phyloP scores from a whole-genome alignment of 2,797 vertebrate genomes.

The Odontamblyopus rebecca region DNA sequence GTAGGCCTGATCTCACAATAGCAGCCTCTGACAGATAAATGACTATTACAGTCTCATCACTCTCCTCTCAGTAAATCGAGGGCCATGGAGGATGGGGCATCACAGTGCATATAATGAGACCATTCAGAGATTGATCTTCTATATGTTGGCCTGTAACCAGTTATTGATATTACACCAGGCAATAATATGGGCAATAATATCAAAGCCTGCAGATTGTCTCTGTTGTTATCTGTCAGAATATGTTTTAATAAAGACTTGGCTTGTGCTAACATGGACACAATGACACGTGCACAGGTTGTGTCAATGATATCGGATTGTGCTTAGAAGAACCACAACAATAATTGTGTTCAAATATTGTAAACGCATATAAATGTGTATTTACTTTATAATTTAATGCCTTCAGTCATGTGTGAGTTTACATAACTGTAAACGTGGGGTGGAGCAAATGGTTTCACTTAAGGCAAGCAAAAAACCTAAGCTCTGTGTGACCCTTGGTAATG shows the following conservation, averaged over 20 bases:
- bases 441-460: conserved; percentile 42
- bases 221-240: conserved; percentile 33
- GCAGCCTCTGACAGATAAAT: conserved; percentile 46
- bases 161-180: conserved; percentile 43
- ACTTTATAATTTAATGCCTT: not conserved
- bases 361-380: not conserved
- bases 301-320: not conserved
- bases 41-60: conserved; percentile 42
- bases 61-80: conserved; percentile 39
- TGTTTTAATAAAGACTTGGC: conserved; percentile 16
- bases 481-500: conserved; percentile 16
- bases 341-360: not conserved
- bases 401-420: conserved; percentile 23
- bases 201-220: conserved; percentile 25
- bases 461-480: conserved; percentile 34
- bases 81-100: conserved; percentile 35
- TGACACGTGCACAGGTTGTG: not conserved
- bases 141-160: conserved; percentile 34
- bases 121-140: conserved; percentile 58
- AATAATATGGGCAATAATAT: conserved; percentile 46
- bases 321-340: not conserved
- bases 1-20: conserved; percentile 28
- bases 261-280: not conserved
- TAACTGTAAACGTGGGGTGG: conserved; percentile 24
- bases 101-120: conserved; percentile 61